These are phyloP conservation scores for Mirza zaza DNA, from an alignment of 2,113 vertebrate species.

Conservation along the genomic window DNA sequence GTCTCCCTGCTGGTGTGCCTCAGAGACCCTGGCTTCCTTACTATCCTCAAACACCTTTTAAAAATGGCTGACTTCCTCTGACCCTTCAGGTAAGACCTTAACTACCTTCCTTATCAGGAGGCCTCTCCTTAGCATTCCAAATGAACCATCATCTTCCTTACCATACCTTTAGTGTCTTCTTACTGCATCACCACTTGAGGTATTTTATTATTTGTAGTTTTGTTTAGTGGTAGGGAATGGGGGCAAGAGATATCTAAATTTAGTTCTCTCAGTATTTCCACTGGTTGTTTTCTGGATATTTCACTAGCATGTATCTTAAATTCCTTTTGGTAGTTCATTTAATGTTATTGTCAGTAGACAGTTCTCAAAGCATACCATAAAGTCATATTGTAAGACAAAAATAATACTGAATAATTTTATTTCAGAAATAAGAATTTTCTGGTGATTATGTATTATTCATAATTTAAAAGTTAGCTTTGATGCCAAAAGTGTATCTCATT, in stretches of 20 bases:
- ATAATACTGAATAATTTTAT: background rate
- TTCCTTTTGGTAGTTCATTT: background rate
- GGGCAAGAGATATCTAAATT: background rate
- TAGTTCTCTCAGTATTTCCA: background rate
- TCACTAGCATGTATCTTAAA: background rate
- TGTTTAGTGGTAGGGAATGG: background rate
- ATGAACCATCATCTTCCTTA: background rate
- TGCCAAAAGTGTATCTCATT: background rate
- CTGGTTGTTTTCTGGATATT: background rate
- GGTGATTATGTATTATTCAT: background rate
- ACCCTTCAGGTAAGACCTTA: background rate
- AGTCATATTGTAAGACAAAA: background rate
- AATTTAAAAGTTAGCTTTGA: conserved; percentile 35
- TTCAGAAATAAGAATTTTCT: conserved; percentile 14
- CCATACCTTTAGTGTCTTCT: background rate
- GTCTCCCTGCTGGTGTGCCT: fast-evolving
- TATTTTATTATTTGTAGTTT: no score
- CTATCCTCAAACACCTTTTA: background rate
- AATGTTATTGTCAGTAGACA: background rate
- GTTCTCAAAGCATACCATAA: background rate
- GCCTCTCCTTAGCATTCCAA: background rate
- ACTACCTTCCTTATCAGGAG: fast-evolving
- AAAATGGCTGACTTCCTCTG: fast-evolving
- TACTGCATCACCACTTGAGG: background rate
- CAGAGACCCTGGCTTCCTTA: background rate